Percentiles rank a stretch among this genome's conserved stretches.
Conservation (phyloP, 1,140 invertebrate genomes). For the Harlomillsia oculata region DNA sequence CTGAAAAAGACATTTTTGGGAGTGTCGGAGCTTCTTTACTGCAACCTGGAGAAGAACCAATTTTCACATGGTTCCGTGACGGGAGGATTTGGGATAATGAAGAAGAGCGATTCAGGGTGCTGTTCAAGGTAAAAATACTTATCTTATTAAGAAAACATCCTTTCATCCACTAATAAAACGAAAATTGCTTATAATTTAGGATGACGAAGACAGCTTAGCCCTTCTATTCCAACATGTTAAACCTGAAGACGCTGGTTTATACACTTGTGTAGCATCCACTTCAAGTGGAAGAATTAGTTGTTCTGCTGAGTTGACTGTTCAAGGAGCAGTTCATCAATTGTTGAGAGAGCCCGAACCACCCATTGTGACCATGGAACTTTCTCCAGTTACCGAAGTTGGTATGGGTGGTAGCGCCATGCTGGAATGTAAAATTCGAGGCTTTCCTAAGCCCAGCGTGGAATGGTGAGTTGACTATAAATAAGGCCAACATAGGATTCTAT, state of each 20-base stretch:
- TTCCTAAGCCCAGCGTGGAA: conserved; percentile 80
- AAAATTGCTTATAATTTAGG: conserved; percentile 42
- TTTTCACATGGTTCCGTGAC: conserved; percentile 81
- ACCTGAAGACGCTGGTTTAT: conserved; percentile 78
- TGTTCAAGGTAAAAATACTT: conserved; percentile 56
- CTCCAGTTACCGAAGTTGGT: conserved; percentile 67
- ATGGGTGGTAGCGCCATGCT: conserved; percentile 87
- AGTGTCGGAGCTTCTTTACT: conserved; percentile 55
- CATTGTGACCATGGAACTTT: conserved; percentile 49
- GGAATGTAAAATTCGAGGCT: conserved; percentile 84
- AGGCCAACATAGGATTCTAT: too few species aligned
- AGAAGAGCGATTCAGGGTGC: conserved; percentile 77
- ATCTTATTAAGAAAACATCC: neutral
- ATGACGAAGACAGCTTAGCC: conserved; percentile 82
- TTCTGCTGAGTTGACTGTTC: conserved; percentile 82
- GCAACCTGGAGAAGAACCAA: conserved; percentile 64
- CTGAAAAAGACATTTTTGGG: conserved; percentile 70
- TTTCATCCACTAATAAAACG: neutral
- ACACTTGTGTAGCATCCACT: conserved; percentile 90
- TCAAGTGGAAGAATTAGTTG: conserved; percentile 83
- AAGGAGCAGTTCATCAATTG: conserved; percentile 70
- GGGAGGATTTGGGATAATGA: conserved; percentile 80
- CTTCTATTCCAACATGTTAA: conserved; percentile 87
- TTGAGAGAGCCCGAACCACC: conserved; percentile 71
- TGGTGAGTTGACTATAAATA: conserved; percentile 57